Base-by-base conservation (phyloP, 1,140 invertebrate species). In the Drosophila santomea region DNA sequence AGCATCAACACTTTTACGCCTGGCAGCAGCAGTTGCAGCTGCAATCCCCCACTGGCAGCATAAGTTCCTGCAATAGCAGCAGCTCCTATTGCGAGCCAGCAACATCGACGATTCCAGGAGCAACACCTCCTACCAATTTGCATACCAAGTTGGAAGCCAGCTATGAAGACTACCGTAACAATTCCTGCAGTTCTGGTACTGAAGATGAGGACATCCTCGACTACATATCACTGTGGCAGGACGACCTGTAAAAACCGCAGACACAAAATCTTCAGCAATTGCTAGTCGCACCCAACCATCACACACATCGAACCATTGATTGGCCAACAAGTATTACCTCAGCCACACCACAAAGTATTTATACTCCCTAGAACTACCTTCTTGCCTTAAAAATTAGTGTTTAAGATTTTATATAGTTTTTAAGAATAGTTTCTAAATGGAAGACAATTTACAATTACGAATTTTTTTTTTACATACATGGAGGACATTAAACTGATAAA, bases 181-280 rank as follows among this genome's bases (percentile, higher is more conserved):
- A 84, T 8, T 90, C 85, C 6, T 90, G 85, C 78, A 90, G 82
- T 32, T 88, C 84, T 0, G 85, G 88, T 0, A 72, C 96, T 8
- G 97, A 98, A 91, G 97, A 98, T 85, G 97, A 98, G 89, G 97
- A 98, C 83, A 94, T 98, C 2, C 94, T 98, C n/a, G 97, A 98
- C 88, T 97, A 96, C 67, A 97, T 98, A 81, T 96, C 95, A 15
- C 96, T 96, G 94, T 98, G 96, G 97, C 96, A 97, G 92, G 94
- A 95, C 80, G 88, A 91, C 41, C 66, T 80, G 14, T 91, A 51
- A 67, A 15, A 14, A 3, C 14, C 25, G 1, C 2, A 2, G 10
- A 4, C 4, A 20, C 15, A 2, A 15, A 15, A 43, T 36, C 28
- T 25, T 25, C n/a, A 20, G 23, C 43, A 61, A 38, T 41, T 47